These are phyloP conservation scores for Halichoeres trimaculatus DNA, from an alignment of 2,113 vertebrate genomes.

Conservation along the genomic window DNA sequence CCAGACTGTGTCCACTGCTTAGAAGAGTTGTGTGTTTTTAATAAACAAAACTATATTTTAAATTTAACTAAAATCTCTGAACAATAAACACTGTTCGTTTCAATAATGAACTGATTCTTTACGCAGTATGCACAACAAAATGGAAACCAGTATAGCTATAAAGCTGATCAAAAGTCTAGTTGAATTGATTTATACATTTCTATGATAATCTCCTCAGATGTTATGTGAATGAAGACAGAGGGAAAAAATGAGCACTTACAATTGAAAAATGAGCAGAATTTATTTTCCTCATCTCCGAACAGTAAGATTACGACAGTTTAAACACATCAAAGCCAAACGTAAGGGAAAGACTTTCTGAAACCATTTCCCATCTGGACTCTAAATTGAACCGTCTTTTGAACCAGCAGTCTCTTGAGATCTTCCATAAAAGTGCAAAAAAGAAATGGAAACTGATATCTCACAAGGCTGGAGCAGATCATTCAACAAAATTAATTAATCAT, in stretches of 20 bases:
- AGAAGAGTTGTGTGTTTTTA: no score
- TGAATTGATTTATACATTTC: neutral
- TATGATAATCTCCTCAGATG: neutral
- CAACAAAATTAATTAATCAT: conserved; percentile 80
- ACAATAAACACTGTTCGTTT: neutral
- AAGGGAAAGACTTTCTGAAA: conserved; percentile 65
- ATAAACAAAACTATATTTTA: no score
- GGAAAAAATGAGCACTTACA: conserved; percentile 27
- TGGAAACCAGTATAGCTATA: neutral
- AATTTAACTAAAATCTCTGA: neutral
- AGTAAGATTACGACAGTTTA: conserved; percentile 68
- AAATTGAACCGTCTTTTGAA: conserved; percentile 82
- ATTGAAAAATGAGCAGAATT: conserved; percentile 46
- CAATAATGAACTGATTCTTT: no score
- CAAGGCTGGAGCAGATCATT: conserved; percentile 74
- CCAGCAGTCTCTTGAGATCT: conserved; percentile 74
- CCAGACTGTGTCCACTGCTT: no score
- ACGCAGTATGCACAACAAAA: neutral
- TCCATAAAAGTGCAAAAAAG: conserved; percentile 67
- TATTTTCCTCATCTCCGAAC: conserved; percentile 57
- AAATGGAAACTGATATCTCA: conserved; percentile 77
- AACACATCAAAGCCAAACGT: conserved; percentile 72
- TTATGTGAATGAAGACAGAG: conserved; percentile 13
- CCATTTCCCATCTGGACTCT: conserved; percentile 67
- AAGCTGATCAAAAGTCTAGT: neutral